phyloP scores from a whole-genome alignment of 2,113 vertebrate genomes.

The Phrynocephalus versicolor region DNA sequence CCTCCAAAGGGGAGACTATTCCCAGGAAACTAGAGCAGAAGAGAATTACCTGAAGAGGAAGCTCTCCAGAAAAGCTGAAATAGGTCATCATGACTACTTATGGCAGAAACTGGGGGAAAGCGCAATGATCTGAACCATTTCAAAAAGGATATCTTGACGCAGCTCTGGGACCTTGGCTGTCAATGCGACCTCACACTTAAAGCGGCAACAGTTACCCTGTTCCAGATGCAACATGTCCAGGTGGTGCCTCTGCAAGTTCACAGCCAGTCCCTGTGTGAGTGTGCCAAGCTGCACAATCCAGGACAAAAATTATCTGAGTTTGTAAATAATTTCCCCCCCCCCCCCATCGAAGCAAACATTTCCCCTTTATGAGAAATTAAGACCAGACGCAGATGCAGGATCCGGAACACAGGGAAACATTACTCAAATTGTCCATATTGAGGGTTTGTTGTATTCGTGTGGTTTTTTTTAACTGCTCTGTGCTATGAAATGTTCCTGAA shows the following conservation, averaged over 20 bases:
- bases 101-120: constrained; percentile 86
- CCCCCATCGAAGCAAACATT: constrained; percentile 62
- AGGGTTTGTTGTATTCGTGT: too few relatives aligned
- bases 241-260: constrained; percentile 88
- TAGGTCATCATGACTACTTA: constrained; percentile 87
- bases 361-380: constrained; percentile 86
- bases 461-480: constrained; percentile 55
- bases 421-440: constrained; percentile 67
- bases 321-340: constrained; percentile 78
- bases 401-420: constrained; percentile 83
- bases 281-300: constrained; percentile 92
- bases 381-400: constrained; percentile 90
- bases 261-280: constrained; percentile 90
- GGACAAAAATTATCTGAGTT: constrained; percentile 92
- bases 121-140: constrained; percentile 84
- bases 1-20: constrained; percentile 67
- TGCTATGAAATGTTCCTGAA: constrained; percentile 66
- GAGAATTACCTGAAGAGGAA: constrained; percentile 88
- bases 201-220: constrained; percentile 95
- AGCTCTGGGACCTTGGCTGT: constrained; percentile 91
- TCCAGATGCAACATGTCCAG: constrained; percentile 94
- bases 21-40: constrained; percentile 90
- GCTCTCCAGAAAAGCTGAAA: constrained; percentile 94
- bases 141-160: constrained; percentile 89
- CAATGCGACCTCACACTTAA: constrained; percentile 98